A percentile compares a stretch with the other conserved stretches of the same genome.
Evolutionary conservation across 2,888 invertebrate species (phyloP).

Genomic region (Ariolimax columbianus): DNA sequence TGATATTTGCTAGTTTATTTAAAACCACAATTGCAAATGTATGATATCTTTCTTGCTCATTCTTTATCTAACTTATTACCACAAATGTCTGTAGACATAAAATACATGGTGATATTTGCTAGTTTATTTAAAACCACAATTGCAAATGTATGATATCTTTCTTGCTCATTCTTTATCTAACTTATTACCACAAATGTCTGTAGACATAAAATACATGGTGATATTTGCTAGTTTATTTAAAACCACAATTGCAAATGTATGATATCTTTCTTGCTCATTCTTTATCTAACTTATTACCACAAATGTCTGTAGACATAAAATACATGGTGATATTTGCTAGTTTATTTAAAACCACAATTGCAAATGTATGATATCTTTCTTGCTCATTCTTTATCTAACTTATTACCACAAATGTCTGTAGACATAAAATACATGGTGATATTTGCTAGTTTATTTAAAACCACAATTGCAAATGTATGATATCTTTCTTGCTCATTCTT

Average conservation of each 20-base stretch:
- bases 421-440: constrained; percentile 48
- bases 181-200: no score
- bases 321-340: not conserved
- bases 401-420: no score
- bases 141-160: not conserved
- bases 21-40: not conserved
- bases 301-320: constrained; percentile 78
- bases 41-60: not conserved
- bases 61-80: not conserved
- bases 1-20: not conserved
- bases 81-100: constrained; percentile 79
- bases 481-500: not conserved
- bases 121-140: not conserved
- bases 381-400: not conserved
- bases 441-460: not conserved
- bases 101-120: not conserved
- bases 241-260: not conserved
- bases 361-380: not conserved
- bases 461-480: not conserved
- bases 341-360: not conserved
- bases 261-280: not conserved
- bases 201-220: constrained; percentile 54
- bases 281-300: not conserved
- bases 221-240: not conserved
- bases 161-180: not conserved